Evolutionary conservation across 92 coral and sea anemone genomes (phyloP), one percentile per base, ranked within the genome.

Genomic region (Virgularia gustaviana): DNA sequence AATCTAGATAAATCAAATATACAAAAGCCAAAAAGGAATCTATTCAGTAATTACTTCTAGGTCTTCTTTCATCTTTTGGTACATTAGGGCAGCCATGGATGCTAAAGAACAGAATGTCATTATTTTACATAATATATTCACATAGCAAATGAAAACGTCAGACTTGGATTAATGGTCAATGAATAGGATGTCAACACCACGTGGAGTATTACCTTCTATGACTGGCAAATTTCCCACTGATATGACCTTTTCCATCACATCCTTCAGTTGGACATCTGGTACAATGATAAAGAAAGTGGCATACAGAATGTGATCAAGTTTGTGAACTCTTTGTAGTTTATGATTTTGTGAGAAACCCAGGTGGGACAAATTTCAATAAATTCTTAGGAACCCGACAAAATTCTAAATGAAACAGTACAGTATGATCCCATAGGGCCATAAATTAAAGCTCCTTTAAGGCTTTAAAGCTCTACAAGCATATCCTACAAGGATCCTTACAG

Each of bases 201-300:
- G n/a, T n/a, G n/a, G n/a, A n/a, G n/a, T n/a, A 49, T 9, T 36
- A 92, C 98, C 98, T 92, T 87, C 98, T 95, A 75, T 92, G 98
- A 19, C 91, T 89, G 12, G 98, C 86, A 79, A 92, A 92, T 60
- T 88, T 86, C 6, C 96, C 98, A 80, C 86, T 92, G 22, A 89
- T 79, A 61, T 92, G 98, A 25, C 98, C 98, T 65, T 92, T 92
- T 2, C 98, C 98, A 87, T 92, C 96, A 65, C 98, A 92, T 28
- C 94, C 94, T 41, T 86, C 89, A 7, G 98, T 91, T 6, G 97
- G 88, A 60, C 97, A 91, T 37, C 97, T 91, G 38, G 0, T 22
- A 9, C 33, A 60, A 53, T n/a, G 11, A 54, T 29, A 11, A 33
- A 58, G 6, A 71, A 30, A 19, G 18, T 31, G 12, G 49, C 30